phyloP scores from a whole-genome alignment of 2,113 vertebrate species.

The Stegostoma tigrinum region DNA sequence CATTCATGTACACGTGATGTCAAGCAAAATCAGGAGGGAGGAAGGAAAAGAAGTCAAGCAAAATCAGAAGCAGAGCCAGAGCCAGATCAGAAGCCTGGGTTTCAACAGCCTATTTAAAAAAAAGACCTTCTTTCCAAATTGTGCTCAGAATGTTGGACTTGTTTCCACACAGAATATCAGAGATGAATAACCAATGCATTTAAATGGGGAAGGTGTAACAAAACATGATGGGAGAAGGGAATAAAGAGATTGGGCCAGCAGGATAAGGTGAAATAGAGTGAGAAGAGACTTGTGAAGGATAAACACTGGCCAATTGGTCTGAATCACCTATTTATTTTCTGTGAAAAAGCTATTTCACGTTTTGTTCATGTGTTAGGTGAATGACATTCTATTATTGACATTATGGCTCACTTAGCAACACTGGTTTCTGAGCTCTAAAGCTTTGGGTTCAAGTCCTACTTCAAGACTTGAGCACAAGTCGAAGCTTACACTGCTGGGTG shows the following conservation, averaged over 20 bases:
- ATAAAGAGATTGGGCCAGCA: not conserved
- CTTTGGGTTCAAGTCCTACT: no score
- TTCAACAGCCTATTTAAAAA: no score
- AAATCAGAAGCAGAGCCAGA: not conserved
- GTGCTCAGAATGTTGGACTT: not conserved
- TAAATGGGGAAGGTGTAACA: not conserved
- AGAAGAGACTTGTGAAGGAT: not conserved
- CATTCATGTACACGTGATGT: not conserved
- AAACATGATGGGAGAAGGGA: not conserved
- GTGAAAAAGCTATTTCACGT: not conserved
- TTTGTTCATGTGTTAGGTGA: not conserved
- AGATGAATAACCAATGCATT: not conserved
- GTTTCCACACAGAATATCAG: not conserved
- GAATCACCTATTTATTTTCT: not conserved
- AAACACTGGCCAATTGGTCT: no score
- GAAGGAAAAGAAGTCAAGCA: no score
- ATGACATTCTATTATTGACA: not conserved
- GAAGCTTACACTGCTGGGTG: no score
- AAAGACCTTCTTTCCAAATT: not conserved
- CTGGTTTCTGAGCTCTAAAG: no score
- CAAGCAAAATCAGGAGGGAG: not conserved
- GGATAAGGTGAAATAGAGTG: not conserved
- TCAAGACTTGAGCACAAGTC: no score
- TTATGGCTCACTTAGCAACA: not conserved
- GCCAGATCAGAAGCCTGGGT: not conserved